Conservation (phyloP, 2,113 vertebrate genomes). For the Synchiropus splendidus region DNA sequence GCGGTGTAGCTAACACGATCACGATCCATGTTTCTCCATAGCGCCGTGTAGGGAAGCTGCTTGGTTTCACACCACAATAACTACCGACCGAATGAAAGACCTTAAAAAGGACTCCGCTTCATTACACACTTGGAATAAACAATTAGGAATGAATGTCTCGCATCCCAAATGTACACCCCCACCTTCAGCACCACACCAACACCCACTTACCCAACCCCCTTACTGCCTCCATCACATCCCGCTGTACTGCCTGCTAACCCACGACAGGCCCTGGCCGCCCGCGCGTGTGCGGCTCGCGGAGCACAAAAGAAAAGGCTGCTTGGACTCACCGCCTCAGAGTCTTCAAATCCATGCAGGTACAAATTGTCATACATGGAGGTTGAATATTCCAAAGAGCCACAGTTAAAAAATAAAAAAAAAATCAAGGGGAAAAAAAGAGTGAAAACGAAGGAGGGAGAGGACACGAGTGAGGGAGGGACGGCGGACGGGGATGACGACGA, state of each 20-base stretch:
- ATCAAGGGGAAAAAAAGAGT: constrained; percentile 41
- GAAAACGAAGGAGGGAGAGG: constrained; percentile 38
- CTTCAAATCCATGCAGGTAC: constrained; percentile 67
- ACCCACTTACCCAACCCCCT: constrained; percentile 39
- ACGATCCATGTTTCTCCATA: constrained; percentile 43
- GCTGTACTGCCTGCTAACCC: constrained; percentile 29
- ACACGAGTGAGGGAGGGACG: constrained; percentile 34
- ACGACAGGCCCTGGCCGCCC: constrained; percentile 25
- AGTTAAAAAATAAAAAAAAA: constrained; percentile 58
- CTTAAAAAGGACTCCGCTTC: too few relatives aligned
- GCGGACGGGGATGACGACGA: constrained; percentile 54
- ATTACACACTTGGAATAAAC: constrained; percentile 11
- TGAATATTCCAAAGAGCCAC: constrained; percentile 50
- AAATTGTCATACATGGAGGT: constrained; percentile 68
- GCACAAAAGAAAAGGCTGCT: constrained; percentile 17
- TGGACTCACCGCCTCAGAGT: constrained; percentile 61
- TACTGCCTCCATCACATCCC: constrained; percentile 33
- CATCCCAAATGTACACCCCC: constrained; percentile 36
- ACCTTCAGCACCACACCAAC: constrained; percentile 10
- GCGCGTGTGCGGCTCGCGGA: not conserved
- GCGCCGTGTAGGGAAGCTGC: constrained; percentile 14
- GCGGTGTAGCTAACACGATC: constrained; percentile 55
- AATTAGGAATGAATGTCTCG: constrained; percentile 27
- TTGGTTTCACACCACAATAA: too few relatives aligned
- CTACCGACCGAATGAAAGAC: too few relatives aligned